Base-by-base conservation (phyloP, 2,888 invertebrate genomes). In the Scaptomyza reducta region DNA sequence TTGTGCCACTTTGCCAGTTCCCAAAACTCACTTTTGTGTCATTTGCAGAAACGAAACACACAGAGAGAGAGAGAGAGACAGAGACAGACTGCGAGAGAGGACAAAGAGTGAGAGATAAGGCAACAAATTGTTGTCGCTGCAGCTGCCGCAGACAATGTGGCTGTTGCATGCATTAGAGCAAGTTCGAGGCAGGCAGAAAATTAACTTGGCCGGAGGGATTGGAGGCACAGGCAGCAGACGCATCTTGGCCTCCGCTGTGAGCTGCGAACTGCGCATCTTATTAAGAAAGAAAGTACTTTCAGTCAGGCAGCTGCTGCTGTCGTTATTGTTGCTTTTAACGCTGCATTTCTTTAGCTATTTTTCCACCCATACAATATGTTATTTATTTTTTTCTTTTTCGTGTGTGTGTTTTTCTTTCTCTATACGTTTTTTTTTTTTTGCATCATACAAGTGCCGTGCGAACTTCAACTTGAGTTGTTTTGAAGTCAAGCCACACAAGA, bases 221-320 rank as follows among this genome's bases (percentile, higher is more conserved):
- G 45, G 38, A 29, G 55, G 22, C 50, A 44, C 38, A 49, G 33
- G 40, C 31, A 35, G 47, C 69, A 61, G 83, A 77, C 83, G 80
- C 76, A 82, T 79, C 73, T 50, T 61, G 59, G 53, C 65, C 46
- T 47, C 35, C 11, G 13, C 46, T 13, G 16, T 53, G 55, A 13
- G 74, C 64, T 77, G 84, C 75, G 63, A 79, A 66, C 77, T 86
- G 82, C 87, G 82, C 82, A 82, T 82, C 82, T 86, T 82, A 86
- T 82, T 82, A 82, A 82, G 82, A 82, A 86, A 87, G 86, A 85
- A 87, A 85, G 84, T 87, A 85, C 86, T 87, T 85, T 87, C 81
- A 67, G 81, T 85, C 86, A 81, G 77, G 65, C 83, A 81, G 45
- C 29, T 31, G 33, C 3, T 31, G 46, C 6, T 49, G 50, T 44